Evolutionary conservation across 2,888 invertebrate species (phyloP).

Genomic region (Harpagoxenus sublaevis): DNA sequence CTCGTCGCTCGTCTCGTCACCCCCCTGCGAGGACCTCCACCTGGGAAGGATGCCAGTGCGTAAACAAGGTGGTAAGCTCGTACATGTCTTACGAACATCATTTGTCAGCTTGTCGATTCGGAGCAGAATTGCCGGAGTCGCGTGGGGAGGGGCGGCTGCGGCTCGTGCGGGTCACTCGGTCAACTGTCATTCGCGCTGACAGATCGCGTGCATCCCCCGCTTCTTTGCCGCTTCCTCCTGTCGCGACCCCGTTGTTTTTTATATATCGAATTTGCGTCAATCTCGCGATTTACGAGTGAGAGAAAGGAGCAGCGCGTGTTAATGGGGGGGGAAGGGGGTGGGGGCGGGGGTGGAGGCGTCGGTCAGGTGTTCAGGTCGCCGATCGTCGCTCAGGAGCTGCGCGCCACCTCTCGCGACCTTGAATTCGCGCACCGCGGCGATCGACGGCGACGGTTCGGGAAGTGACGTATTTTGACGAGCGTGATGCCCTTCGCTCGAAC

Average conservation of each 20-base stretch:
- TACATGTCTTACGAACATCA: constrained; percentile 28
- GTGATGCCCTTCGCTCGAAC: constrained; percentile 28
- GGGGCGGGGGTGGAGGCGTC: no score
- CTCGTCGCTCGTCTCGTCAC: constrained; percentile 27
- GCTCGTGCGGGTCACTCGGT: constrained; percentile 74
- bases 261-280: no score
- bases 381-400: constrained; percentile 58
- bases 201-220: constrained; percentile 51
- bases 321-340: no score
- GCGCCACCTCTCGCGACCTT: constrained; percentile 66
- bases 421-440: constrained; percentile 48
- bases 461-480: background rate
- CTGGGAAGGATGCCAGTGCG: constrained; percentile 90
- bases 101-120: constrained; percentile 15
- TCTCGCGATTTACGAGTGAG: background rate
- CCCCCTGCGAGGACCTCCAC: constrained; percentile 32
- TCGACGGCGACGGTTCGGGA: constrained; percentile 11
- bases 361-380: constrained; percentile 61
- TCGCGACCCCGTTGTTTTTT: background rate
- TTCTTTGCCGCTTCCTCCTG: background rate
- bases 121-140: background rate
- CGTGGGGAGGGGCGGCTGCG: constrained; percentile 63
- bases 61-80: constrained; percentile 90
- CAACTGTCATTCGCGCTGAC: constrained; percentile 73
- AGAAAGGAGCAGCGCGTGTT: background rate